phyloP scores from a whole-genome alignment of 2,797 vertebrate genomes.

The Cirrhinus mrigala region DNA sequence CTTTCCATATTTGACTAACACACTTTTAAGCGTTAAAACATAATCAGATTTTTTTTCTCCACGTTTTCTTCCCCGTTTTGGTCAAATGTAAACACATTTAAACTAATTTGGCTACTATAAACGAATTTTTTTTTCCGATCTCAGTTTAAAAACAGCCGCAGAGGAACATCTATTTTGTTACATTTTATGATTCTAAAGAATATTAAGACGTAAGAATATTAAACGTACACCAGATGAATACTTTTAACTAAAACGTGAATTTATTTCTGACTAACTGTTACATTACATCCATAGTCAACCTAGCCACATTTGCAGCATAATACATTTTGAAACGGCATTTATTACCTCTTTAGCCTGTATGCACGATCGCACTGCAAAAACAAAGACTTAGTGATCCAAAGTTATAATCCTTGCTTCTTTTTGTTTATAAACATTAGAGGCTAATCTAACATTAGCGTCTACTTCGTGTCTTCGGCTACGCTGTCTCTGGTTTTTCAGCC shows the following conservation, averaged over 20 bases:
- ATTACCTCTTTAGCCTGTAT: constrained; percentile 27
- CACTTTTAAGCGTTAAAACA: neutral
- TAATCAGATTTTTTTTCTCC: fast-evolving
- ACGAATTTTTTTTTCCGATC: neutral
- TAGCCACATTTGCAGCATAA: neutral
- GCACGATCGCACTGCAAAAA: neutral
- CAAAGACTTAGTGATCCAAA: neutral
- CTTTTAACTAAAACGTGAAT: neutral
- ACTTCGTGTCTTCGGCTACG: neutral
- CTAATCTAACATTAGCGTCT: neutral
- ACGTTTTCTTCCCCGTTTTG: neutral
- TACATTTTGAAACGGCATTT: neutral
- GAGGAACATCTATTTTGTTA: neutral
- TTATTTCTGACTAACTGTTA: neutral
- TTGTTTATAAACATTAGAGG: constrained; percentile 17
- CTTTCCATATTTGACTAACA: neutral
- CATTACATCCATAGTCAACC: neutral
- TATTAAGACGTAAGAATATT: neutral
- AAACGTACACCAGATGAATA: neutral
- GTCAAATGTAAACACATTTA: neutral
- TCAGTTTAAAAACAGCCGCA: neutral
- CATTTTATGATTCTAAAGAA: neutral
- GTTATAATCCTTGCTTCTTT: neutral
- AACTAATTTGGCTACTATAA: neutral
- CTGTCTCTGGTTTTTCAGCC: constrained; percentile 2